These are phyloP conservation scores for Ceratosolen solmsi DNA, from an alignment of 1,140 invertebrate species.

Conservation along the genomic window DNA sequence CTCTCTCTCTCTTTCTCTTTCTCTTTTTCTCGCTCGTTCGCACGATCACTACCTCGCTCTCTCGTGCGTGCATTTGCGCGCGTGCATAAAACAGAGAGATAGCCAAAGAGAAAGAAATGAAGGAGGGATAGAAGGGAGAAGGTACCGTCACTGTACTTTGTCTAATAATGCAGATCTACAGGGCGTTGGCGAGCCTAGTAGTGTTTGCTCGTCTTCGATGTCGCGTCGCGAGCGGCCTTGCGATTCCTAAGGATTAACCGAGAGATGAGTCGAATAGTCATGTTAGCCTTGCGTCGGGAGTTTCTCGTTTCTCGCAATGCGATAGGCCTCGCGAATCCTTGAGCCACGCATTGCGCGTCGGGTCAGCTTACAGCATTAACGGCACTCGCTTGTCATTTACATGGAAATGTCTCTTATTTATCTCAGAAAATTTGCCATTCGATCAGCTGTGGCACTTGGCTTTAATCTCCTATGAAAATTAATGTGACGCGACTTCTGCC, in stretches of 20 bases:
- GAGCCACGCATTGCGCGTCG: no score
- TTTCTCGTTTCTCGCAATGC: neutral
- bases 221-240: neutral
- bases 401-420: no score
- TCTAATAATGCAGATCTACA: slow-evolving; percentile 18
- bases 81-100: neutral
- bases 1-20: neutral
- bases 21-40: slow-evolving; percentile 18
- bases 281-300: neutral
- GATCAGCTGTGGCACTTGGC: no score
- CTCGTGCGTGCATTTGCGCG: neutral
- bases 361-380: no score
- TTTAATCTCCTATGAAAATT: no score
- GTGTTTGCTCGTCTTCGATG: neutral
- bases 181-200: neutral
- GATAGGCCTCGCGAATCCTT: no score
- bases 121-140: neutral
- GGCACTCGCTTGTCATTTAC: no score
- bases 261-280: no score
- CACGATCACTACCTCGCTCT: neutral
- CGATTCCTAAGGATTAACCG: no score
- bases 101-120: neutral
- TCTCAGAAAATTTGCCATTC: no score
- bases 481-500: no score
- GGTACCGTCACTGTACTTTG: neutral